phyloP scores from a whole-genome alignment of 2,888 invertebrate genomes.

The Eilema depressum region DNA sequence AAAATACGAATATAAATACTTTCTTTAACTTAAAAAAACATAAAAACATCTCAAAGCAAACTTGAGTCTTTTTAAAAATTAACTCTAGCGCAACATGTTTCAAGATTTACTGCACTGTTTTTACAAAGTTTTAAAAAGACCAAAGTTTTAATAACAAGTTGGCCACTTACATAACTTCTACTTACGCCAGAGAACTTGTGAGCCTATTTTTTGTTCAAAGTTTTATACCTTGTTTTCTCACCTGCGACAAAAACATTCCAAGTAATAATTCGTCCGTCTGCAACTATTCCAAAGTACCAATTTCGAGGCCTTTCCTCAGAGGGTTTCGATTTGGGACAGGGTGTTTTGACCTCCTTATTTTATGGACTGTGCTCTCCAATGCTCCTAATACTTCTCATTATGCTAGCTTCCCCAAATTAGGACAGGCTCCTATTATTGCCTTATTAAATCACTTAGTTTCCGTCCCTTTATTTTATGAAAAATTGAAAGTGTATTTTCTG shows the following conservation, averaged over 20 bases:
- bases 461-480: not conserved
- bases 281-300: constrained; percentile 39
- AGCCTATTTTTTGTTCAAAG: constrained; percentile 10
- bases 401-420: constrained; percentile 45
- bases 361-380: constrained; percentile 61
- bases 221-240: constrained; percentile 32
- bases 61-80: constrained; percentile 2
- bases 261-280: constrained; percentile 44
- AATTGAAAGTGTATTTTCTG: not conserved
- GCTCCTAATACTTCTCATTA: constrained; percentile 62
- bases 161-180: constrained; percentile 18
- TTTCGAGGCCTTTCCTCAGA: constrained; percentile 53
- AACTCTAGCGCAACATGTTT: constrained; percentile 13
- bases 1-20: not conserved
- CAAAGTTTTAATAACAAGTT: constrained; percentile 18
- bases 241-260: constrained; percentile 31
- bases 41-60: not conserved
- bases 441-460: constrained; percentile 26
- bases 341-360: constrained; percentile 66
- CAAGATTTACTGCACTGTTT: constrained; percentile 18
- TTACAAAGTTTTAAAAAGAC: constrained; percentile 14
- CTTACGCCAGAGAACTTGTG: constrained; percentile 14
- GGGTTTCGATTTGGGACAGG: constrained; percentile 49
- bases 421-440: constrained; percentile 32
- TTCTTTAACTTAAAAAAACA: not conserved